These are phyloP conservation scores for Apolygus lucorum DNA, from an alignment of 1,140 invertebrate species.

Conservation along the genomic window DNA sequence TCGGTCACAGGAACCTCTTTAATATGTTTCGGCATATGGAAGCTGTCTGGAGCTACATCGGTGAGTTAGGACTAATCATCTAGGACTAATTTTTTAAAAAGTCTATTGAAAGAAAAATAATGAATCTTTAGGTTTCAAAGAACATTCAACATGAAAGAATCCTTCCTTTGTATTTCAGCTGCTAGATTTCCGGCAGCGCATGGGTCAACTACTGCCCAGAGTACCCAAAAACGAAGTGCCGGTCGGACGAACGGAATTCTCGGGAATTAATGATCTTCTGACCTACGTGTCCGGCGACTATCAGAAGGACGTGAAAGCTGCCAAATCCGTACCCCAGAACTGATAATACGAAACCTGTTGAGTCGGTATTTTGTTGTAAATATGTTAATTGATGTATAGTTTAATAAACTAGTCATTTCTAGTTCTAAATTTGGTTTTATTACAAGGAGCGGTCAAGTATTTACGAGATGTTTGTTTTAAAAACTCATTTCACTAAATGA, in stretches of 20 bases:
- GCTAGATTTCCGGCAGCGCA: slow-evolving; percentile 60
- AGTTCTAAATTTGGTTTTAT: too few relatives aligned
- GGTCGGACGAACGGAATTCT: slow-evolving; percentile 77
- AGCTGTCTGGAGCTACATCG: slow-evolving; percentile 73
- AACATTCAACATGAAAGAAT: not conserved
- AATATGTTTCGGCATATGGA: slow-evolving; percentile 78
- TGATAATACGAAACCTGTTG: not conserved
- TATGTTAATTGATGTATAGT: not conserved
- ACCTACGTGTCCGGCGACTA: slow-evolving; percentile 52
- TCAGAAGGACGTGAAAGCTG: slow-evolving; percentile 17
- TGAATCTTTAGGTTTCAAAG: not conserved
- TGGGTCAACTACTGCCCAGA: slow-evolving; percentile 44
- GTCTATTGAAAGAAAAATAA: not conserved
- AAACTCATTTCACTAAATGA: too few relatives aligned
- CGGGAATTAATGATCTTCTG: slow-evolving; percentile 67
- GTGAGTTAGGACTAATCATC: too few relatives aligned
- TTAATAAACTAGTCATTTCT: not conserved
- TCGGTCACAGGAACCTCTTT: slow-evolving; percentile 71
- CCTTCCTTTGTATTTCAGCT: slow-evolving; percentile 44
- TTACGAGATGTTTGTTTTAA: too few relatives aligned
- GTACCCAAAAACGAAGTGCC: slow-evolving; percentile 67
- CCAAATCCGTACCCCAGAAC: not conserved
- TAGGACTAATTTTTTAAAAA: not conserved
- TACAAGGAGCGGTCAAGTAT: too few relatives aligned
- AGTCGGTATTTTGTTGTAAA: not conserved